Percentiles rank a stretch among this genome's conserved stretches.
These are phyloP conservation scores for Erebia epiphron DNA, from an alignment of 2,888 invertebrate species.

Conservation along the genomic window DNA sequence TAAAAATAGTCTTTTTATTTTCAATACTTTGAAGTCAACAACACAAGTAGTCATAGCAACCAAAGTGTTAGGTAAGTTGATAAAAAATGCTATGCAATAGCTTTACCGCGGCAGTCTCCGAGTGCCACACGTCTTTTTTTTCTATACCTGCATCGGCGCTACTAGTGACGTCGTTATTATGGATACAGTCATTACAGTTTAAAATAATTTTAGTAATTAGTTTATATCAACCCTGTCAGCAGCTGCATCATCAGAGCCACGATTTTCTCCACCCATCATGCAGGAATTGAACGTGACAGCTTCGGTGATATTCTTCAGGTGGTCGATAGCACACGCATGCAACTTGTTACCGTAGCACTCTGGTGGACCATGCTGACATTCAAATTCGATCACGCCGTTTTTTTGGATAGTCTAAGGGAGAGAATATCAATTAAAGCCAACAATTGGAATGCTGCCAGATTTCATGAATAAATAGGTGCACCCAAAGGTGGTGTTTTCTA, in stretches of 20 bases:
- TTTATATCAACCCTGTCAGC: conserved; percentile 39
- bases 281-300: conserved; percentile 86
- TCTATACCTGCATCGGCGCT: no score
- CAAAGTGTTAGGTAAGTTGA: no score
- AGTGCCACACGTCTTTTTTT: no score
- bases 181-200: background rate
- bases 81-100: no score
- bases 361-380: conserved; percentile 88
- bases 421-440: background rate
- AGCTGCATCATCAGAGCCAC: conserved; percentile 41
- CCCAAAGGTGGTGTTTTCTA: no score
- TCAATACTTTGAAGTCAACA: no score
- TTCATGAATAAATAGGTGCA: no score
- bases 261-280: conserved; percentile 79
- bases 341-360: conserved; percentile 92
- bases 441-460: background rate
- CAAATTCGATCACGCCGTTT: conserved; percentile 67
- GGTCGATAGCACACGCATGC: conserved; percentile 88
- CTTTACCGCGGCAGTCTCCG: no score
- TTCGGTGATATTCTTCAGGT: conserved; percentile 80
- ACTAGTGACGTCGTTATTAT: background rate
- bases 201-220: background rate
- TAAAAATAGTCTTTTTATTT: no score
- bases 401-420: conserved; percentile 47
- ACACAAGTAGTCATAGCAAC: no score